Evolutionary conservation across 2,797 vertebrate genomes (phyloP).

Genomic region (Alcedo quadribrachys): DNA sequence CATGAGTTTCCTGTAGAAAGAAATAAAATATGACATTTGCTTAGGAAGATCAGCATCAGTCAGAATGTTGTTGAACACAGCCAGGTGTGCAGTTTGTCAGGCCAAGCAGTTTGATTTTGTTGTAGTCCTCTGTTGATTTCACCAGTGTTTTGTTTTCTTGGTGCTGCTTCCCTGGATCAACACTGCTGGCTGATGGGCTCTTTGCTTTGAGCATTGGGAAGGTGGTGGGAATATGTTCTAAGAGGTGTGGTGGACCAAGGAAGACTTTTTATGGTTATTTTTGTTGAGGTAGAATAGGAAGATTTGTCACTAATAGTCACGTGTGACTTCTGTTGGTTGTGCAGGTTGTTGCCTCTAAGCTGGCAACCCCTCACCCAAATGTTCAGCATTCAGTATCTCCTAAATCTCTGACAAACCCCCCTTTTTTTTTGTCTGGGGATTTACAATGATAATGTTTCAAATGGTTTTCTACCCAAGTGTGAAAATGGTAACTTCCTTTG

Average conservation of each 20-base stretch:
- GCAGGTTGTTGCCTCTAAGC: neutral
- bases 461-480: neutral
- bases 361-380: neutral
- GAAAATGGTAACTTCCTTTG: neutral
- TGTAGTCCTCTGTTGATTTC: neutral
- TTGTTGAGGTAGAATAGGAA: neutral
- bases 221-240: neutral
- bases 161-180: neutral
- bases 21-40: neutral
- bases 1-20: neutral
- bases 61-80: neutral
- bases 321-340: neutral
- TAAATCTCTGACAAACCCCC: neutral
- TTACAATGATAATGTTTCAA: neutral
- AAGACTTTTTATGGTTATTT: neutral
- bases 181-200: neutral
- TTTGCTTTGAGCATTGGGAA: neutral
- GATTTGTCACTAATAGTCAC: neutral
- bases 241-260: neutral
- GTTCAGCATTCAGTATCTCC: neutral
- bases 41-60: neutral
- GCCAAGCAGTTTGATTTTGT: neutral
- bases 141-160: fast-evolving
- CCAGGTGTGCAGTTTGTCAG: neutral
- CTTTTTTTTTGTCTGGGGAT: neutral